These are phyloP conservation scores for Drosophila pseudotakahashii DNA, from an alignment of 2,888 invertebrate species.

Conservation along the genomic window DNA sequence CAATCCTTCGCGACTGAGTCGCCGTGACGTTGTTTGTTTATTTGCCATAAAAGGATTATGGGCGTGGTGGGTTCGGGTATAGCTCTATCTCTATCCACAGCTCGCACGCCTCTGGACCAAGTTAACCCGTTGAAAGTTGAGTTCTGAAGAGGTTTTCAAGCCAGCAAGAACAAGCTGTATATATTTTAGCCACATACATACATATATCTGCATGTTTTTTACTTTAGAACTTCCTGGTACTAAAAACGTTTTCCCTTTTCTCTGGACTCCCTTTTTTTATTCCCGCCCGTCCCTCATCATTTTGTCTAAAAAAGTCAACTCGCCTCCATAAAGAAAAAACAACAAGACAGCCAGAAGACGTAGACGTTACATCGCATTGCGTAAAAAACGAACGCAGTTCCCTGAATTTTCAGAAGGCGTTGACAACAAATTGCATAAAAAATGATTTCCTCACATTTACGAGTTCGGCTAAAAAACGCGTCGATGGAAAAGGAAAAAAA, in stretches of 20 bases:
- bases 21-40: conserved; percentile 73
- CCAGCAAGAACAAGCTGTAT: not conserved
- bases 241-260: conserved; percentile 11
- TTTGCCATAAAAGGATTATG: conserved; percentile 83
- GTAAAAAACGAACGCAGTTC: conserved; percentile 73
- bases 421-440: conserved; percentile 78
- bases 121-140: conserved; percentile 65
- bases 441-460: conserved; percentile 63
- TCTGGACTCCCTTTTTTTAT: conserved; percentile 12
- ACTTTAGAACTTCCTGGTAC: conserved; percentile 43
- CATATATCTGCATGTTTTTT: not conserved
- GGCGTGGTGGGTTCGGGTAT: conserved; percentile 65
- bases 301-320: conserved; percentile 75
- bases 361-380: conserved; percentile 63
- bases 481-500: conserved; percentile 37
- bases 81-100: conserved; percentile 4
- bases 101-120: conserved; percentile 51
- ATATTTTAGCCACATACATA: not conserved
- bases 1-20: conserved; percentile 21
- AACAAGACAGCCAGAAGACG: conserved; percentile 4
- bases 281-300: conserved; percentile 27
- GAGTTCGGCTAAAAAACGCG: conserved; percentile 63
- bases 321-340: conserved; percentile 49
- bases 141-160: not conserved
- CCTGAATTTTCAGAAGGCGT: conserved; percentile 29